A percentile compares a stretch with the other conserved stretches of the same genome.
Conservation (phyloP, 2,113 vertebrate genomes). For the Camelus bactrianus region DNA sequence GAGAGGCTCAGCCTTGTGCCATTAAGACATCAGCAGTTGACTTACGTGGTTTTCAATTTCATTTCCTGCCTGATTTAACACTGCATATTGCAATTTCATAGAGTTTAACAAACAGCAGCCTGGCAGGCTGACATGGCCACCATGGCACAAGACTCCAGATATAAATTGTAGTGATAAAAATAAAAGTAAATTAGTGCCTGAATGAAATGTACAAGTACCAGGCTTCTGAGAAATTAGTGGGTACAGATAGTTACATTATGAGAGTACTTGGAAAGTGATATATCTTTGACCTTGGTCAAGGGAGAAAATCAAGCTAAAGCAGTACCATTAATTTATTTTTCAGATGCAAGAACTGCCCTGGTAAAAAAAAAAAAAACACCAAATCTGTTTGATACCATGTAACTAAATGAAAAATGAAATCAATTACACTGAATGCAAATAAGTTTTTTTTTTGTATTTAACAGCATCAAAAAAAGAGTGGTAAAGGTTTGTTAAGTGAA, state of each 20-base stretch:
- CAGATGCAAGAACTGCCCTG: not conserved
- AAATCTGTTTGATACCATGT: not conserved
- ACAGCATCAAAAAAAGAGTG: not conserved
- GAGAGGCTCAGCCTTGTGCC: not conserved
- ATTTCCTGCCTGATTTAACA: slow-evolving; percentile 34
- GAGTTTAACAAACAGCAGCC: not conserved
- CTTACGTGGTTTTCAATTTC: slow-evolving; percentile 31
- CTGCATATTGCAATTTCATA: not conserved
- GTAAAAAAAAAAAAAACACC: not conserved
- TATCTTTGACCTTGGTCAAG: not conserved
- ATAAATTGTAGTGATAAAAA: slow-evolving; percentile 53
- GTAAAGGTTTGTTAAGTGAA: not conserved
- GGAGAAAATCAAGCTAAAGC: not conserved
- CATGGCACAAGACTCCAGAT: not conserved
- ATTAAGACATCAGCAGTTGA: not conserved
- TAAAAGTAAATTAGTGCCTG: not conserved
- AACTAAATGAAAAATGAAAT: not conserved
- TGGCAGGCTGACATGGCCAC: not conserved
- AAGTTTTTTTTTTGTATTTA: slow-evolving; percentile 6
- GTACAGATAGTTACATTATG: not conserved
- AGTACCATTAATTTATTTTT: not conserved
- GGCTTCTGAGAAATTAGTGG: not conserved
- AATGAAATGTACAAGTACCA: not conserved
- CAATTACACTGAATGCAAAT: not conserved
- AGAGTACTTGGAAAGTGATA: not conserved